Conservation (phyloP, 1,140 invertebrate genomes). For the Mercenaria mercenaria region DNA sequence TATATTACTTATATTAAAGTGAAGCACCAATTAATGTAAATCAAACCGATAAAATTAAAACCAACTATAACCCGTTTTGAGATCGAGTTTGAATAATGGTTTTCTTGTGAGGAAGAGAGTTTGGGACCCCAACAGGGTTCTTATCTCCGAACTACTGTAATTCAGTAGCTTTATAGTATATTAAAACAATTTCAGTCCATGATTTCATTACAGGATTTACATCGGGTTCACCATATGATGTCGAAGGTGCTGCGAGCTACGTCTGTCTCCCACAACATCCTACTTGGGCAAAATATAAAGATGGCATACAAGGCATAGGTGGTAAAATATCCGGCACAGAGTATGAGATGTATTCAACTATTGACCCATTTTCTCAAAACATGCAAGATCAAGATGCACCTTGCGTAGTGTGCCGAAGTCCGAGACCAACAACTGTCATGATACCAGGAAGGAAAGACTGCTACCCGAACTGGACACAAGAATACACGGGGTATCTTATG, state of each 20-base stretch:
- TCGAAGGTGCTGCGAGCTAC: neutral
- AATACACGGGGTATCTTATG: conserved; percentile 47
- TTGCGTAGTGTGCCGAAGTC: neutral
- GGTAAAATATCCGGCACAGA: neutral
- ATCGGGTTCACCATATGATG: neutral
- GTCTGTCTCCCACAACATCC: conserved; percentile 40
- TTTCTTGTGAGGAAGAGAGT: too few species aligned
- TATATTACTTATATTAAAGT: too few species aligned
- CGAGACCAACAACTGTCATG: conserved; percentile 20
- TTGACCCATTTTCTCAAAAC: neutral
- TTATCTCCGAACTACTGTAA: too few species aligned
- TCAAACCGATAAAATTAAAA: too few species aligned
- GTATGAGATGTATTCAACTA: neutral
- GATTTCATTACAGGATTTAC: conserved; percentile 39
- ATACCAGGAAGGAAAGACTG: conserved; percentile 58
- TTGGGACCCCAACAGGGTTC: too few species aligned
- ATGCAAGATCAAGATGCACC: conserved; percentile 39
- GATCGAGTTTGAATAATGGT: too few species aligned
- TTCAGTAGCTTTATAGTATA: too few species aligned
- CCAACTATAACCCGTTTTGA: too few species aligned
- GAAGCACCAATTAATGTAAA: too few species aligned
- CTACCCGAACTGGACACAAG: conserved; percentile 23
- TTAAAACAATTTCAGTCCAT: too few species aligned
- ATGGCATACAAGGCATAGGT: neutral
- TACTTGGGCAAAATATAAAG: conserved; percentile 17